These are phyloP conservation scores for Melanotus villosus DNA, from an alignment of 2,888 invertebrate genomes.

Conservation along the genomic window DNA sequence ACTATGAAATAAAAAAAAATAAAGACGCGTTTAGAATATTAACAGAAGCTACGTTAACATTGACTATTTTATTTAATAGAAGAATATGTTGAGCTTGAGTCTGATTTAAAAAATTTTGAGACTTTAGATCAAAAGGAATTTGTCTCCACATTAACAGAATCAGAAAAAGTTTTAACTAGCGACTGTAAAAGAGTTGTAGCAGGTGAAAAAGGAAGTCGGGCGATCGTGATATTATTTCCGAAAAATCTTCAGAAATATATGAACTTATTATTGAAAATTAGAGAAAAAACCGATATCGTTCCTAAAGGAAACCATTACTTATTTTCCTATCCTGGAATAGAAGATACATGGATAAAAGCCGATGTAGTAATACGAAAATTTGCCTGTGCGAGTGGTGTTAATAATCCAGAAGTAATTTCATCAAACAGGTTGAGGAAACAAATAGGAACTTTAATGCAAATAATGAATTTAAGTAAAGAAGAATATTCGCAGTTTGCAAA, in stretches of 20 bases:
- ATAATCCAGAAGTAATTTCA: constrained; percentile 26
- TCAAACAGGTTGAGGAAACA: constrained; percentile 31
- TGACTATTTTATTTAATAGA: constrained; percentile 39
- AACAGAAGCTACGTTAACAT: constrained; percentile 26
- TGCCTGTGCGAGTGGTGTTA: constrained; percentile 17
- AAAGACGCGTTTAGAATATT: constrained; percentile 23
- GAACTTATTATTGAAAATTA: constrained; percentile 32
- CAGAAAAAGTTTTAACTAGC: constrained; percentile 27
- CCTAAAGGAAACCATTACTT: constrained; percentile 35
- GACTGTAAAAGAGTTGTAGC: constrained; percentile 30
- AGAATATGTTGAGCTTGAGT: constrained; percentile 22
- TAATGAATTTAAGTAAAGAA: constrained; percentile 13
- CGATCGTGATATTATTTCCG: constrained; percentile 40
- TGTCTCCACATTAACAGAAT: constrained; percentile 19
- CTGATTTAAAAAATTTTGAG: constrained; percentile 22
- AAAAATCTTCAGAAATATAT: constrained; percentile 32
- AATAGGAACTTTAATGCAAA: constrained; percentile 24
- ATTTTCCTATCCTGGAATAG: constrained; percentile 27
- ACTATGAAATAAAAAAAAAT: constrained; percentile 20
- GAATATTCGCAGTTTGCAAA: constrained; percentile 8
- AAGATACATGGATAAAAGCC: constrained; percentile 30
- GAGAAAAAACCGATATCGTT: constrained; percentile 25
- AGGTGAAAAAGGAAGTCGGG: constrained; percentile 34
- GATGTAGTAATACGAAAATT: constrained; percentile 27
- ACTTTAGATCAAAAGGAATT: constrained; percentile 27